Evolutionary conservation across 1,140 invertebrate species (phyloP).

Genomic region (Zaprionus capensis): DNA sequence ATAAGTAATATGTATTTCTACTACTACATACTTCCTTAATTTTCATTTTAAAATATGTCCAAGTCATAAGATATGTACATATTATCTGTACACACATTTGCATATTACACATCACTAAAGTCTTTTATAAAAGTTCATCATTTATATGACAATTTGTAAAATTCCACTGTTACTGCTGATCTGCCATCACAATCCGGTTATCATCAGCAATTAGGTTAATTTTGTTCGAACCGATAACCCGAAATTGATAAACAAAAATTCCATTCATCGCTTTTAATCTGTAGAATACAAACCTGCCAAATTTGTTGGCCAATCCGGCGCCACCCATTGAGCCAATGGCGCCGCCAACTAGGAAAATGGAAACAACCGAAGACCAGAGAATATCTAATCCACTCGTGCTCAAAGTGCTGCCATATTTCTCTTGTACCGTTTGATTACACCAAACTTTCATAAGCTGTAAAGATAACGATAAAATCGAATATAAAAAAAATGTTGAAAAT

Average conservation of each 20-base stretch:
- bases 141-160: background rate
- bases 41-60: background rate
- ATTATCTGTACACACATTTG: too few relatives aligned
- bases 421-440: slow-evolving; percentile 88
- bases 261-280: slow-evolving; percentile 28
- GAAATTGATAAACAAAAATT: slow-evolving; percentile 17
- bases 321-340: slow-evolving; percentile 90
- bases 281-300: slow-evolving; percentile 87
- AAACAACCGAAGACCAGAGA: slow-evolving; percentile 92
- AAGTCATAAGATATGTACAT: too few relatives aligned
- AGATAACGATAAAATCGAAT: background rate
- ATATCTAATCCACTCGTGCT: slow-evolving; percentile 86
- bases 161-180: background rate
- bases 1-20: too few relatives aligned
- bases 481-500: background rate
- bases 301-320: slow-evolving; percentile 88
- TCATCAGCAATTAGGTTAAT: slow-evolving; percentile 19
- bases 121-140: background rate
- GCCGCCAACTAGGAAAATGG: slow-evolving; percentile 92
- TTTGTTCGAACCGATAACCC: slow-evolving; percentile 20
- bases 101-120: too few relatives aligned
- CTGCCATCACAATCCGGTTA: slow-evolving; percentile 4
- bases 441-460: slow-evolving; percentile 89
- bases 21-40: background rate
- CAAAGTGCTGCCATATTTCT: slow-evolving; percentile 86